These are phyloP conservation scores for Orthosia incerta DNA, from an alignment of 2,888 invertebrate species.

Conservation along the genomic window DNA sequence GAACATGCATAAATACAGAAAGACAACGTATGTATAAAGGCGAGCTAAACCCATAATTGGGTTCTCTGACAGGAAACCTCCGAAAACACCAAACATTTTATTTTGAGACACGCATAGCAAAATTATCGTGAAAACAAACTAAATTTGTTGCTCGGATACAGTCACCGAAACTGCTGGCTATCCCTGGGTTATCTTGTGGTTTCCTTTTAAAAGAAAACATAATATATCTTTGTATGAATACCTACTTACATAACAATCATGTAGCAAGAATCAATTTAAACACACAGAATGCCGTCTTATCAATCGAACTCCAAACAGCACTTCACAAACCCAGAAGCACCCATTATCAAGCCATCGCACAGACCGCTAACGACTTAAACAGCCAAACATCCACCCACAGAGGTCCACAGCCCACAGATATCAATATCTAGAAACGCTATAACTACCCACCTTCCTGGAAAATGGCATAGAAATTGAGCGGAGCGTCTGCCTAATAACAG, in stretches of 20 bases:
- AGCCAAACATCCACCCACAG: constrained; percentile 24
- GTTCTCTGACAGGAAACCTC: no score
- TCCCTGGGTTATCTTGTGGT: no score
- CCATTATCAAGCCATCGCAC: constrained; percentile 28
- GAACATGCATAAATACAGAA: no score
- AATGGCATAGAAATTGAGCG: constrained; percentile 74
- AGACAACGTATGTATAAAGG: no score
- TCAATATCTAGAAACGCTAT: constrained; percentile 68
- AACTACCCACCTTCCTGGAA: constrained; percentile 67
- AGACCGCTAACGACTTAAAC: constrained; percentile 49
- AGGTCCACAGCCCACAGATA: constrained; percentile 50
- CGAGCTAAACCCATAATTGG: no score
- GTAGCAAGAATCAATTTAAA: not conserved
- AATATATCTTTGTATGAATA: not conserved
- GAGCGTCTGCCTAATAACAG: constrained; percentile 78
- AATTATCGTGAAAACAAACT: no score
- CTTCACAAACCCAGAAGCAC: constrained; percentile 21
- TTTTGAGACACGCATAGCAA: no score
- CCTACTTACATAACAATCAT: not conserved
- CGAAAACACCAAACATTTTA: no score
- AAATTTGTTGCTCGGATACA: no score
- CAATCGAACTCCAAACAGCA: constrained; percentile 44
- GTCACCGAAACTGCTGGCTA: no score
- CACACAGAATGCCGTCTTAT: constrained; percentile 3
- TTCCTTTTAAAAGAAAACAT: no score